Conservation (phyloP, 2,113 vertebrate species). For the Rissa tridactyla region DNA sequence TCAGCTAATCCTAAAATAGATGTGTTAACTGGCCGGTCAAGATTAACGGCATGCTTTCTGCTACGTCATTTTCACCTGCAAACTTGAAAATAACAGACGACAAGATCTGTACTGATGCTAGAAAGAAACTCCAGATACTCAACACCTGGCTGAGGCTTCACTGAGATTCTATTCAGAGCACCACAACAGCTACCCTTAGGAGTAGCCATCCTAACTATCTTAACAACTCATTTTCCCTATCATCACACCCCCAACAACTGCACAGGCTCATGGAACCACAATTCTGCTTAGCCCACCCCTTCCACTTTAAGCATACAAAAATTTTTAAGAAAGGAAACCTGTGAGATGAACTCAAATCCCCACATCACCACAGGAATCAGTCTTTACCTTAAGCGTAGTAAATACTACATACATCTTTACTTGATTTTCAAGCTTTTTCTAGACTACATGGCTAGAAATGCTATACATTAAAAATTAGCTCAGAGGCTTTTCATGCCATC, state of each 20-base stretch:
- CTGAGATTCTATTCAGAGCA: neutral
- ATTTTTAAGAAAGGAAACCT: neutral
- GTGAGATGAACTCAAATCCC: neutral
- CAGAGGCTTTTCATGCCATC: neutral
- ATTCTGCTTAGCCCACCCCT: neutral
- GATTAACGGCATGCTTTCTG: neutral
- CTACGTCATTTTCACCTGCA: neutral
- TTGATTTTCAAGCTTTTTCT: neutral
- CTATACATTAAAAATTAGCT: neutral
- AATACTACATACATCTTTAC: neutral
- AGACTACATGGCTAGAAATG: neutral
- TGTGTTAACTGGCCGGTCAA: neutral
- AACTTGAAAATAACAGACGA: neutral
- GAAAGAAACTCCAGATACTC: neutral
- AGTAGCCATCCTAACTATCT: neutral
- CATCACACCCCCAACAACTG: neutral
- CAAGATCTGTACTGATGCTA: neutral
- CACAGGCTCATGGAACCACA: neutral
- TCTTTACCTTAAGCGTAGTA: neutral
- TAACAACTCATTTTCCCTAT: neutral
- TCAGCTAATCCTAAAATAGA: neutral
- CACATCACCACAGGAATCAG: neutral
- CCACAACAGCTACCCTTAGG: neutral
- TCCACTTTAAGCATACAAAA: neutral
- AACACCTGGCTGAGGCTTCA: neutral